Base-by-base conservation (phyloP, 2,113 vertebrate genomes). In the Otis tarda region DNA sequence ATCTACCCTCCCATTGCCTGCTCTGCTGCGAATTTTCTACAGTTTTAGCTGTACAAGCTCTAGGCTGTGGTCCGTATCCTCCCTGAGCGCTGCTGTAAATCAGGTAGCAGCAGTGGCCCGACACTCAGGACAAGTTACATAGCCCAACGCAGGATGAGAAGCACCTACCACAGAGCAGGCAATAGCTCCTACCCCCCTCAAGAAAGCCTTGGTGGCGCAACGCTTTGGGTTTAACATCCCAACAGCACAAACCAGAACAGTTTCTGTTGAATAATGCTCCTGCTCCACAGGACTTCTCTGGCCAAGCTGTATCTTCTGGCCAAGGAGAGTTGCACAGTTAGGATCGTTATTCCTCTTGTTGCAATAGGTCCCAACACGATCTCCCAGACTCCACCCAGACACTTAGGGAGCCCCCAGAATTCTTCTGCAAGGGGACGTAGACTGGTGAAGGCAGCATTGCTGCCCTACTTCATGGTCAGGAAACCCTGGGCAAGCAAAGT, bases 71-170 rank as follows among this genome's bases (percentile, higher is more conserved):
- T 17, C 45, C 20, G 13, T 15, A 43, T 22, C 12, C 7, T 41
- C 76, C 41, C 14, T 22, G 20, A 67, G 8, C 8, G 7, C 11
- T 47, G 31, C 27, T 12, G 27, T 28, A 43, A 50, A 75, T 37
- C 27, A 39, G 14, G 33, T 18, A 64, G 14, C 31, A 22, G 15
- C 28, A n/a, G 28, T 4, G 33, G 5, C n/a, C 1, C 1, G 2
- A 14, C 18, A 17, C 41, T 92, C 27, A 37, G 19, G 50, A 37
- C 14, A 49, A 27, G 41, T 28, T 55, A 24, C 1, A 1, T 18
- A 22, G 27, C 55, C 22, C 31, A 45, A 2, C 3, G 3, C 2
- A 77, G 43, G 49, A 76, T 69, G 14, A n/a, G 18, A 60, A 77
- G 4, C 17, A 47, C 19, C 33, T 23, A 88, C 17, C 33, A n/a